Evolutionary conservation across 2,113 vertebrate genomes (phyloP).

Genomic region (Struthidea cinerea): DNA sequence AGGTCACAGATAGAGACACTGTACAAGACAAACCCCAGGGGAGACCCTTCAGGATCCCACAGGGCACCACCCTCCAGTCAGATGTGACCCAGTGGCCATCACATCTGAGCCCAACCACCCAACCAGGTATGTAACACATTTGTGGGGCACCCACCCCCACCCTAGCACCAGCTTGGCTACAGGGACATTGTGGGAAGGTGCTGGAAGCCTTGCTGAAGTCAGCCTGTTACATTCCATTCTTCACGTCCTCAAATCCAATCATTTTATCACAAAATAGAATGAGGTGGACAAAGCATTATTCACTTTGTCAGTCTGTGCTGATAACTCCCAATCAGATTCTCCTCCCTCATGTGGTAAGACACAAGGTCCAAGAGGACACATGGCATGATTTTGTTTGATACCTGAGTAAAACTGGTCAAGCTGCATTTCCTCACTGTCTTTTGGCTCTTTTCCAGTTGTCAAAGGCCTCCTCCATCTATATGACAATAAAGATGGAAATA

Average conservation of each 20-base stretch:
- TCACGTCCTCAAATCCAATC: not conserved
- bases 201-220: not conserved
- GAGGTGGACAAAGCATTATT: not conserved
- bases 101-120: no score
- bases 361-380: not conserved
- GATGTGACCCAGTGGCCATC: not conserved
- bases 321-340: not conserved
- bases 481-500: not conserved
- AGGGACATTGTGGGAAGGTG: not conserved
- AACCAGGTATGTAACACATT: fast-evolving
- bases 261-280: not conserved
- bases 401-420: not conserved
- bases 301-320: not conserved
- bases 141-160: fast-evolving
- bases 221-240: not conserved
- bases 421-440: not conserved
- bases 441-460: not conserved
- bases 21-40: not conserved
- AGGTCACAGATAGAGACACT: fast-evolving
- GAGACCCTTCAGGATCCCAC: not conserved
- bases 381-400: not conserved
- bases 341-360: not conserved
- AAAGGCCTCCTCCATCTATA: not conserved
- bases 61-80: not conserved
- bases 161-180: not conserved